These are phyloP conservation scores for Nibea coibor DNA, from an alignment of 2,113 vertebrate genomes.

Conservation along the genomic window DNA sequence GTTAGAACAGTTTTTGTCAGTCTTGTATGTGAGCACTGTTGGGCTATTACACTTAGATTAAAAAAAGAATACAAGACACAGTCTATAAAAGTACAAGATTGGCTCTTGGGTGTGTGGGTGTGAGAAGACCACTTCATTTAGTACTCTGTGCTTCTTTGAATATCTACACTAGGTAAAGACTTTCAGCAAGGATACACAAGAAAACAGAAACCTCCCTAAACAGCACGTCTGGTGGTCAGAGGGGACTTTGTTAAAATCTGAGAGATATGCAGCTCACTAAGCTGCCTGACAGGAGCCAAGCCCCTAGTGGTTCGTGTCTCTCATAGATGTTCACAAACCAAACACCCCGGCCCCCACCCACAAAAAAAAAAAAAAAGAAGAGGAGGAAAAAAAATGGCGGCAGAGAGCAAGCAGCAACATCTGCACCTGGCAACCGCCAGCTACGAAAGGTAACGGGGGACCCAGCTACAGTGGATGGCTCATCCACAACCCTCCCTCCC, in stretches of 20 bases:
- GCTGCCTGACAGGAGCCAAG: slow-evolving; percentile 73
- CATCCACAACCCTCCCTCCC: slow-evolving; percentile 54
- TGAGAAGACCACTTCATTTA: slow-evolving; percentile 23
- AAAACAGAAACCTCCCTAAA: slow-evolving; percentile 55
- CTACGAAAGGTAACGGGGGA: slow-evolving; percentile 60
- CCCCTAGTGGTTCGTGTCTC: slow-evolving; percentile 62
- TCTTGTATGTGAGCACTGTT: slow-evolving; percentile 47
- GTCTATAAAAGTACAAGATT: slow-evolving; percentile 23
- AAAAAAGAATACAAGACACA: slow-evolving; percentile 26
- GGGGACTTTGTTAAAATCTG: slow-evolving; percentile 77
- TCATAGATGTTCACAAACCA: slow-evolving; percentile 63
- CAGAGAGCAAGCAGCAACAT: slow-evolving; percentile 71
- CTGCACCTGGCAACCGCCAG: slow-evolving; percentile 76
- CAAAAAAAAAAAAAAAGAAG: neutral
- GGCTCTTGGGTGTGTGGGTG: neutral
- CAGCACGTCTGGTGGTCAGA: slow-evolving; percentile 66
- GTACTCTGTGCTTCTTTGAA: slow-evolving; percentile 14
- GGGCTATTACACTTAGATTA: slow-evolving; percentile 43
- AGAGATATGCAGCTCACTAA: slow-evolving; percentile 72
- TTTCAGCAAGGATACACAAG: slow-evolving; percentile 1
- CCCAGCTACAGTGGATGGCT: slow-evolving; percentile 60
- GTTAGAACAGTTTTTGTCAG: slow-evolving; percentile 54
- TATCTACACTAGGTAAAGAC: slow-evolving; percentile 12
- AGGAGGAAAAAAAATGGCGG: slow-evolving; percentile 48
- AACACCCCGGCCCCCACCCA: slow-evolving; percentile 4